Conservation (phyloP, 2,113 vertebrate species). For the Myrmecobius fasciatus region DNA sequence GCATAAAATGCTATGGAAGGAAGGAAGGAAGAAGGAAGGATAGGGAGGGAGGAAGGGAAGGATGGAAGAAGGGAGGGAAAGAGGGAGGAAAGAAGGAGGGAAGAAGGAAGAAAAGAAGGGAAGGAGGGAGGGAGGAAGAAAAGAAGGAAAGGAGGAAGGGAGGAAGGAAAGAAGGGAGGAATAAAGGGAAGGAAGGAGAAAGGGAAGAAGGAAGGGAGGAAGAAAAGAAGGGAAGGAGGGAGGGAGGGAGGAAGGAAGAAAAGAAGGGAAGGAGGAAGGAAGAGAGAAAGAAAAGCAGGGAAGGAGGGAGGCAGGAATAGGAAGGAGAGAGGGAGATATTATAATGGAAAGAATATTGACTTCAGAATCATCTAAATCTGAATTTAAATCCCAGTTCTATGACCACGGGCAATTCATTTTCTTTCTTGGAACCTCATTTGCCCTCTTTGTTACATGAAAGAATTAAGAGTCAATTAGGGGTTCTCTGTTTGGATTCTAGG, state of each 20-base stretch:
- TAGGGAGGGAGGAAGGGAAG: background rate
- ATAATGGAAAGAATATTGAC: background rate
- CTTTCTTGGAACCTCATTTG: background rate
- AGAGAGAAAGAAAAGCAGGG: fast-evolving
- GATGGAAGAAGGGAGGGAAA: fast-evolving
- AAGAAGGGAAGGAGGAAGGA: fast-evolving
- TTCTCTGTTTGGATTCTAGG: background rate
- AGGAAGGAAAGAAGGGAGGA: fast-evolving
- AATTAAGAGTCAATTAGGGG: background rate
- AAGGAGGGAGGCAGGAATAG: background rate
- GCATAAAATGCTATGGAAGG: background rate
- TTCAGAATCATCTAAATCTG: background rate
- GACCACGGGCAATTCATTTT: background rate
- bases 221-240: fast-evolving
- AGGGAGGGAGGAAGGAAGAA: fast-evolving
- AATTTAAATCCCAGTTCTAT: background rate
- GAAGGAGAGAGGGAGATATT: fast-evolving
- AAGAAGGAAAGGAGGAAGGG: no score
- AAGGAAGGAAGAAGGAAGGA: background rate
- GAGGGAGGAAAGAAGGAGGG: background rate
- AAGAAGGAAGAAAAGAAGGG: background rate
- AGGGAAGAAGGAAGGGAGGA: fast-evolving
- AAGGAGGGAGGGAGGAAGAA: no score
- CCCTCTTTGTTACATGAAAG: background rate
- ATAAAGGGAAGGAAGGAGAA: fast-evolving